Base-by-base conservation (phyloP, 2,797 vertebrate species). In the Varecia variegata region DNA sequence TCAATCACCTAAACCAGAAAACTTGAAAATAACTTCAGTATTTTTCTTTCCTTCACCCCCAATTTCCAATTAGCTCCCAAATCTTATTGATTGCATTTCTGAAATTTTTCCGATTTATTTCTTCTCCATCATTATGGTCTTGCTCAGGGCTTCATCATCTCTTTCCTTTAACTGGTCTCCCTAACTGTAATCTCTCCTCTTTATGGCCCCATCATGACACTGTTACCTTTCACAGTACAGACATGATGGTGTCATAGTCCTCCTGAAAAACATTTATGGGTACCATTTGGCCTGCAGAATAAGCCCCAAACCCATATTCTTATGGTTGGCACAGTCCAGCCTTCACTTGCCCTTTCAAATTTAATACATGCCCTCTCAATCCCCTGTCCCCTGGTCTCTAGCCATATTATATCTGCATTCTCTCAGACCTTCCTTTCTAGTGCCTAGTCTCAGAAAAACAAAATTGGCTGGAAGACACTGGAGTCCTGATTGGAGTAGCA, bases 1-100 rank as follows among this genome's bases (percentile, higher is more conserved):
- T 38, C 30, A 89, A 79, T 77, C 40, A 90, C 50, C 17, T 10
- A 83, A 87, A 92, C 7, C 52, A 87, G 50, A 83, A 90, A 93
- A 86, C 38, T 77, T 30, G 18, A 88, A 82, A 90, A 90, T 45
- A 85, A 18, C 25, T 77, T 90, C 32, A 82, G 40, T 47, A 93
- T 58, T 88, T 96, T 94, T 84, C 65, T 80, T 93, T 81, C 25
- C 27, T 20, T 70, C 38, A 54, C 13, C 17, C 3, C 87, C n/a
- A 89, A 73, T 80, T 84, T 96, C 71, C 21, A 90, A 50, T 88
- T 90, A 84, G 32, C 77, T 86, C 21, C 60, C 40, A 86, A 73
- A 86, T 96, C 32, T 60, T 85, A 58, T 17, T 82, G 62, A 32
- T 52, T 80, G 47, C 11, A 73, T 62, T 70, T 92, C 54, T 93